Base-by-base conservation (phyloP, 2,797 vertebrate species). In the Lacerta agilis region DNA sequence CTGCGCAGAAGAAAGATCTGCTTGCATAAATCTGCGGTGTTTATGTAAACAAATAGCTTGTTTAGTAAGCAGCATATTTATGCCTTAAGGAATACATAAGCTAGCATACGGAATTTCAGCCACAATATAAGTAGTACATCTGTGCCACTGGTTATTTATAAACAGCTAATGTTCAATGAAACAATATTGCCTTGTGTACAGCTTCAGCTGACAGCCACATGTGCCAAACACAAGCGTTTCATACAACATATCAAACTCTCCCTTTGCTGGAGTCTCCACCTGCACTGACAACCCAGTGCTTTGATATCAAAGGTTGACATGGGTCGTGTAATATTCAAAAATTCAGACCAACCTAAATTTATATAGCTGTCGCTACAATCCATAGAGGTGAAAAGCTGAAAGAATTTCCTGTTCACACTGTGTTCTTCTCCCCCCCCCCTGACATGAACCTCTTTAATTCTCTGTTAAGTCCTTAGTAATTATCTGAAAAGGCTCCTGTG, bases 1-100 rank as follows among this genome's bases (percentile, higher is more conserved):
- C 29, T 66, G 43, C 90, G 69, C 83, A 91, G 91, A 9, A 86
- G 64, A 33, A 93, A 93, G 86, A 92, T 84, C 92, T 94, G 92
- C 82, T 93, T 79, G 82, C 94, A 86, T 91, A 96, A 93, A 93
- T 94, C 90, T 78, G 72, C 89, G 85, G 92, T 95, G 93, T 95
- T 96, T 95, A 96, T 76, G 91, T 86, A 95, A 96, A 95, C 90
- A 94, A 80, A 92, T 88, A 83, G 83, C 58, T 78, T 95, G 92
- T 90, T 94, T 94, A 81, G 88, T 96, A 95, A 97, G 95, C 90
- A 97, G 94, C 95, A 95, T 94, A 94, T 93, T 96, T 95, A 93
- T 93, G 92, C 93, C 92, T 95, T 93, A 93, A 95, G 94, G 92
- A 96, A 96, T 83, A 95, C 76, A 82, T 36, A 92, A 95, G 81